Evolutionary conservation across 2,797 vertebrate species (phyloP).

Genomic region (Rhinogobio ventralis): DNA sequence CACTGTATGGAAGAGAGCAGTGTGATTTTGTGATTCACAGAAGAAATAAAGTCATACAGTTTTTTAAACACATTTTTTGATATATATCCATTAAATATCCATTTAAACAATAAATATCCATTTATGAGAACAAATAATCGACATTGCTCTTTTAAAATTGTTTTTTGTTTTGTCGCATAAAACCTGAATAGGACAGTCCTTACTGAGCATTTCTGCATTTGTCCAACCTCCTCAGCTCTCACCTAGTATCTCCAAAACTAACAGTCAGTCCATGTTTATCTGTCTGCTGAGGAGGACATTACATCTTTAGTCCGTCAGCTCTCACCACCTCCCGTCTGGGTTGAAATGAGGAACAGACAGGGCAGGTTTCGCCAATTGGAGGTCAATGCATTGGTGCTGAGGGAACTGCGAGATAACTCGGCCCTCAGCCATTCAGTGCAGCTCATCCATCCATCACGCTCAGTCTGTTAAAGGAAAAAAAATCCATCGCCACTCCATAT

Average conservation of each 20-base stretch:
- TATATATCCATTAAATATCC: neutral
- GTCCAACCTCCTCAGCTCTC: slow-evolving; percentile 17
- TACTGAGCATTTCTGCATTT: slow-evolving; percentile 32
- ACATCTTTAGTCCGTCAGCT: slow-evolving; percentile 50
- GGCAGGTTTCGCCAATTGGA: slow-evolving; percentile 41
- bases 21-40: neutral
- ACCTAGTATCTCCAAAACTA: slow-evolving; percentile 8
- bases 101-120: neutral
- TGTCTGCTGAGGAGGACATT: slow-evolving; percentile 47
- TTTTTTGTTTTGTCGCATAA: neutral
- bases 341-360: slow-evolving; percentile 51
- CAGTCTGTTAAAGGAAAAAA: neutral
- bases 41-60: neutral
- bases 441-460: slow-evolving; percentile 16
- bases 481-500: slow-evolving; percentile 25
- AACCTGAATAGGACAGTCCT: neutral
- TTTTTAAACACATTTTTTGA: neutral
- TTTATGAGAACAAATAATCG: neutral
- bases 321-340: slow-evolving; percentile 46
- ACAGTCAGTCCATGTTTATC: slow-evolving; percentile 43
- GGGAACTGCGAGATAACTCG: slow-evolving; percentile 36
- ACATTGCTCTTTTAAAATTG: neutral
- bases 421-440: slow-evolving; percentile 19
- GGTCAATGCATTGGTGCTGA: slow-evolving; percentile 52
- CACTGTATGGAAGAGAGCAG: no score